Evolutionary conservation across 2,888 invertebrate species (phyloP), one percentile per base, ranked within the genome.

Genomic region (Conops quadrifasciatus): DNA sequence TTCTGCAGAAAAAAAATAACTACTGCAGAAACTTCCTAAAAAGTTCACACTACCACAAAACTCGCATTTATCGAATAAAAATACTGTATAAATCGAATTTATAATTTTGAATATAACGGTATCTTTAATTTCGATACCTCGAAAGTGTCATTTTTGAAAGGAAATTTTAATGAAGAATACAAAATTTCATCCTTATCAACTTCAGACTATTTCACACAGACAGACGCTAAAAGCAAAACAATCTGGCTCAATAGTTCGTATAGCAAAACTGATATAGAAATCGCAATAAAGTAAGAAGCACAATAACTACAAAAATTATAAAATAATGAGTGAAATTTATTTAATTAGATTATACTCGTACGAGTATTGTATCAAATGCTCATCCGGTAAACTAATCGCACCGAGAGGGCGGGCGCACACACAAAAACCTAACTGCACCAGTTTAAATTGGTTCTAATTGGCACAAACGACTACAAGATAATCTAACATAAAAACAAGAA

Each of bases 391-490:
- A 43, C 53, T 56, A 13, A 21, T 43, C 36, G 66, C 36, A 56
- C 66, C 9, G 58, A 67, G 28, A 28, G 58, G 26, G 43, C 36
- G 36, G n/a, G n/a, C n/a, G n/a, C n/a, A n/a, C n/a, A n/a, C 63
- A 63, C 3, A 16, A 26, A 24, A 47, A 67, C 67, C 47, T 26
- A 47, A n/a, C 43, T 4, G 28, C 13, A 71, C 75, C 67, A 71
- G 75, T 74, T 75, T 28, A 16, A 72, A 69, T 68, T 67, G 73
- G 74, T 71, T 73, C 68, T 73, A 74, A 73, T 72, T 73, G 69
- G 72, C 60, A 66, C 71, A 51, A 36, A 63, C 71, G 28, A 47
- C 53, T 49, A 28, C 59, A 26, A 67, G 67, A 67, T 58, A 58
- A 45, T 36, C 4, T 7, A 47, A 47, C 15, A 24, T 15, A 47